A percentile compares a stretch with the other conserved stretches of the same genome.
Conservation (phyloP, 35 echinoderm and acorn worm genomes). For the Apostichopus parvimensis region DNA sequence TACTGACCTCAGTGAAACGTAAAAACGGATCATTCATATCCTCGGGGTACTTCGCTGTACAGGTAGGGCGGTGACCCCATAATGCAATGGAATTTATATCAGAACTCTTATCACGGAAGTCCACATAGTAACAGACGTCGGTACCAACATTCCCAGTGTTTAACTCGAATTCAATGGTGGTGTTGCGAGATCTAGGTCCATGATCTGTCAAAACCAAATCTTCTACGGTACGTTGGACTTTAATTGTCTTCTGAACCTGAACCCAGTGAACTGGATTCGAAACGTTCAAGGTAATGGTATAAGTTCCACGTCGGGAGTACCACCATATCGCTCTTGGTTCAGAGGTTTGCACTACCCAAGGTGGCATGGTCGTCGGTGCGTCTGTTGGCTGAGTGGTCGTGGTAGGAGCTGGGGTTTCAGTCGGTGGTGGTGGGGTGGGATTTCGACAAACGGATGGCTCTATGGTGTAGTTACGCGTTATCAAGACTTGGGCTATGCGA, state of each 20-base stretch:
- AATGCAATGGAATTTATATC: conserved; percentile 57
- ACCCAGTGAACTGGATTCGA: conserved; percentile 90
- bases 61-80: conserved; percentile 64
- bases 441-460: conserved; percentile 55
- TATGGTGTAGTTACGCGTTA: conserved; percentile 55
- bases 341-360: conserved; percentile 71
- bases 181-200: conserved; percentile 78
- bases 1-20: conserved; percentile 74
- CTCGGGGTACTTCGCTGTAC: conserved; percentile 63
- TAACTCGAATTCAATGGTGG: conserved; percentile 80
- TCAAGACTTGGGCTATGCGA: conserved; percentile 50
- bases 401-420: conserved; percentile 27
- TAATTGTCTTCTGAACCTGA: conserved; percentile 63
- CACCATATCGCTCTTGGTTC: conserved; percentile 87
- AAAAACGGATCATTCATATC: conserved; percentile 71
- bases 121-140: conserved; percentile 83
- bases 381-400: conserved; percentile 51
- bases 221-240: conserved; percentile 65
- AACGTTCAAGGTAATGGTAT: conserved; percentile 85
- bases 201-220: conserved; percentile 69
- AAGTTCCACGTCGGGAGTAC: conserved; percentile 74
- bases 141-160: conserved; percentile 82
- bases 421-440: conserved; percentile 33
- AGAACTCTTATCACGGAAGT: conserved; percentile 76
- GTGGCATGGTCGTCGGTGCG: conserved; percentile 48